A percentile compares a stretch with the other conserved stretches of the same genome.
These are phyloP conservation scores for Allygus modestus DNA, from an alignment of 2,888 invertebrate genomes.

Conservation along the genomic window DNA sequence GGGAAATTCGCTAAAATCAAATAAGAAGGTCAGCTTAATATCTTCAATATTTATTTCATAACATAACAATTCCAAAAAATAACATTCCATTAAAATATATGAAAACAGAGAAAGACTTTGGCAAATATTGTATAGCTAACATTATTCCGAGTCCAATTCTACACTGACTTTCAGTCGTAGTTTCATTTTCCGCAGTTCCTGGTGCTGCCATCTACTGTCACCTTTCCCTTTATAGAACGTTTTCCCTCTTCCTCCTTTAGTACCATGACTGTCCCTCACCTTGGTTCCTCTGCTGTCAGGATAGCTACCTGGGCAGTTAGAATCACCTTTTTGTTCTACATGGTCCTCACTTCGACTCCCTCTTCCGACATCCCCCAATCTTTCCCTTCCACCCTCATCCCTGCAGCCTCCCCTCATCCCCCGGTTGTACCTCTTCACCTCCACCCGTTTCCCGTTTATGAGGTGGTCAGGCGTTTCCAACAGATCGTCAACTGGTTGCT, in stretches of 20 bases:
- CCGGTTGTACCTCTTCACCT: slow-evolving; percentile 72
- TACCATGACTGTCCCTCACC: neutral
- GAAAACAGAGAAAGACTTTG: too few relatives aligned
- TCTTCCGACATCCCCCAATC: too few relatives aligned
- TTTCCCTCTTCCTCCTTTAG: neutral
- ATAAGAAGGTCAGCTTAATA: too few relatives aligned
- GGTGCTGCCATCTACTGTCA: neutral
- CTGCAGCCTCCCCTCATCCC: slow-evolving; percentile 74
- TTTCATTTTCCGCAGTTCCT: neutral
- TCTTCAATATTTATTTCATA: too few relatives aligned
- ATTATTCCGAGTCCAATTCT: neutral
- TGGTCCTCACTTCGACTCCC: neutral
- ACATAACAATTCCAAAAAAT: too few relatives aligned
- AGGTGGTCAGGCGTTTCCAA: slow-evolving; percentile 78
- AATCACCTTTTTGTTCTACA: neutral
- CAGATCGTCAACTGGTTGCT: slow-evolving; percentile 78
- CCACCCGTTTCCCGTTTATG: slow-evolving; percentile 79
- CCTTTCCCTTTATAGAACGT: neutral
- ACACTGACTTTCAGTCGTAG: neutral
- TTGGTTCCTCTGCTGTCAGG: neutral
- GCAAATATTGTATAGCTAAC: too few relatives aligned
- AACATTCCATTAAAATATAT: too few relatives aligned
- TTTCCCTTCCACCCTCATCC: neutral
- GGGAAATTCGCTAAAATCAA: too few relatives aligned
- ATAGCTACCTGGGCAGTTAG: too few relatives aligned